A percentile compares a stretch with the other conserved stretches of the same genome.
These are phyloP conservation scores for Cerceris rybyensis DNA, from an alignment of 2,888 invertebrate genomes.

Conservation along the genomic window DNA sequence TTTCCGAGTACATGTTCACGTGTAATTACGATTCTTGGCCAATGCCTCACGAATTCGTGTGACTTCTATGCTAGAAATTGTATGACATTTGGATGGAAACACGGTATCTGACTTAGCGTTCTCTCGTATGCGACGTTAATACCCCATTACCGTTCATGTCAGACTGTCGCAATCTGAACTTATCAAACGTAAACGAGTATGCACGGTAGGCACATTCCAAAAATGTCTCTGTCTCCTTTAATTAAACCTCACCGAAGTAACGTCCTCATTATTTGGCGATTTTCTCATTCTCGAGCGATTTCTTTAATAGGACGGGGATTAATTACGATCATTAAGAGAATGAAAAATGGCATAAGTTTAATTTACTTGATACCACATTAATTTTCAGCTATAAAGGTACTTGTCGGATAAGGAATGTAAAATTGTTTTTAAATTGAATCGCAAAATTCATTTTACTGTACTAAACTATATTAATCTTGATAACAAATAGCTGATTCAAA, in stretches of 20 bases:
- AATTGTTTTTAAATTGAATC: too few relatives aligned
- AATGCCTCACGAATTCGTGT: background rate
- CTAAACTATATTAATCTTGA: too few relatives aligned
- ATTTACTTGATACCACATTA: too few relatives aligned
- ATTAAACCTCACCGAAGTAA: background rate
- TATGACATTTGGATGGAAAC: constrained; percentile 3
- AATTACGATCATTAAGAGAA: too few relatives aligned
- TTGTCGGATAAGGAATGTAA: too few relatives aligned
- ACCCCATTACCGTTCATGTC: background rate
- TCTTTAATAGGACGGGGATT: too few relatives aligned
- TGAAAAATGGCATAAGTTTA: too few relatives aligned
- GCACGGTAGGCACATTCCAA: background rate
- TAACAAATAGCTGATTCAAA: too few relatives aligned
- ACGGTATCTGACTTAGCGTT: background rate
- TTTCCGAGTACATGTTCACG: background rate
- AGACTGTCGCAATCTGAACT: background rate
- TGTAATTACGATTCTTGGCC: constrained; percentile 15
- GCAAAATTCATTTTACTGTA: too few relatives aligned
- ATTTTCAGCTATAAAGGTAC: too few relatives aligned
- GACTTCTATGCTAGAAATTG: constrained; percentile 4
- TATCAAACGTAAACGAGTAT: constrained; percentile 1
- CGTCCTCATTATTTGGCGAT: background rate
- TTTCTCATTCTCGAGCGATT: background rate
- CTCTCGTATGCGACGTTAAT: background rate
- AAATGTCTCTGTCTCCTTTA: background rate